Base-by-base conservation (phyloP, 2,797 vertebrate genomes). In the Rhadinocentrus ornatus region DNA sequence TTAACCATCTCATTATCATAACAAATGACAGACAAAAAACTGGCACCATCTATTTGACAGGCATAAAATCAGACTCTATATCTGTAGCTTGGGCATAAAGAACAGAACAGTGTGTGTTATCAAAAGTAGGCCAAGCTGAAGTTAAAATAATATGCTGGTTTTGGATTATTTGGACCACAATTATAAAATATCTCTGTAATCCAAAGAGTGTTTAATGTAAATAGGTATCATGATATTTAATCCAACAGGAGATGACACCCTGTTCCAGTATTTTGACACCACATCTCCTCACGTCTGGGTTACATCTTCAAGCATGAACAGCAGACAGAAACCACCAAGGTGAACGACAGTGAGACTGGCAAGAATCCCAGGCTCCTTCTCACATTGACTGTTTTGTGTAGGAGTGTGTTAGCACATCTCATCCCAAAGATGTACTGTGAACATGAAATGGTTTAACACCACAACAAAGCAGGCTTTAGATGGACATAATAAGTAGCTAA, bases 291-390 rank as follows among this genome's bases (percentile, higher is more conserved):
- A 27, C 12, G 16, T 54, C 57, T 44, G 50, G 46, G 73, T 62
- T 71, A 76, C 56, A 39, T 34, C 32, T 64, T 67, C 37, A 0
- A 50, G 32, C 71, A 46, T 46, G 66, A 82, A 67, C 9, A 26
- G 56, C 65, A n/a, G 66, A 81, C 53, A 73, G 69, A 73, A 69
- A 69, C 72, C 77, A 66, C 54, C 64, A 50, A 79, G 82, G 85
- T 84, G 86, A 84, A 78, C 56, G 62, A n/a, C 67, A 52, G 66
- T 1, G 61, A 84, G 65, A 48, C 69, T 83, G 88, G 85, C 71
- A 1, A 20, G 57, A 37, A 35, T 84, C 87, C 85, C 87, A 86
- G 82, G 84, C 66, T 60, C 75, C 57, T 32, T 69, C 75, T 73
- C 65, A 69, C 15, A 1, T 62, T 2, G 26, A 35, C 75, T 31